Base-by-base conservation (phyloP, 2,888 invertebrate genomes). In the Pyrgus malvae region DNA sequence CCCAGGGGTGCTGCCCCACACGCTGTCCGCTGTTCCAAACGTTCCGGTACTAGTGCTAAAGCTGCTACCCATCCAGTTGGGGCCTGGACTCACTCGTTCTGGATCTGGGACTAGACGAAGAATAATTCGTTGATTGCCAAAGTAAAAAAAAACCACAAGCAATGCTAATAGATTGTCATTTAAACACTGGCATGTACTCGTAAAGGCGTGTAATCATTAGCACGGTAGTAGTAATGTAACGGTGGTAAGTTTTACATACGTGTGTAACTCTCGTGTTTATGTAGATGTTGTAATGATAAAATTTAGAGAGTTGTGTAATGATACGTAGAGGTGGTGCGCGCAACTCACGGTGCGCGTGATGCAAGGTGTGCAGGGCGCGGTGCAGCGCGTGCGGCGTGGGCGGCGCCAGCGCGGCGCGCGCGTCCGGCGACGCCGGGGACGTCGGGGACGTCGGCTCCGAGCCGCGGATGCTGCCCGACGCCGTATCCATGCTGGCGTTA, bases 401-500 rank as follows among this genome's bases (percentile, higher is more conserved):
- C 68, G 70, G 68, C 44, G 92, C 72, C 2, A 91, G 92, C 42
- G 92, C 27, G 17, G 68, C 61, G 94, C 94, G 33, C 91, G 91
- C 1, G 95, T 96, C 21, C 93, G 97, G 96, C 64, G 78, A 74
- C 49, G 77, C 72, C 57, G 84, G 81, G 4, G 80, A 81, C 62
- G 71, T 72, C 57, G 96, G 97, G 0, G 96, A 96, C 17, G 92
- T 92, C 0, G 98, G 97, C 80, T 98, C 97, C 70, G 97, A 98
- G 74, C 97, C 98, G 64, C 94, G 92, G 62, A 98, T 92, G 80
- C 97, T 97, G 49, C 98, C 98, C 60, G 98, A 98, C 62, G 95
- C 93, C 58, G 96, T 97, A 86, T 98, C 98, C 96, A 98, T 96
- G 3, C 96, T 96, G n/a, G n/a, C n/a, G n/a, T 33, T 31, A 11